phyloP scores from a whole-genome alignment of 1,140 invertebrate species.

The Calephelis nemesis region DNA sequence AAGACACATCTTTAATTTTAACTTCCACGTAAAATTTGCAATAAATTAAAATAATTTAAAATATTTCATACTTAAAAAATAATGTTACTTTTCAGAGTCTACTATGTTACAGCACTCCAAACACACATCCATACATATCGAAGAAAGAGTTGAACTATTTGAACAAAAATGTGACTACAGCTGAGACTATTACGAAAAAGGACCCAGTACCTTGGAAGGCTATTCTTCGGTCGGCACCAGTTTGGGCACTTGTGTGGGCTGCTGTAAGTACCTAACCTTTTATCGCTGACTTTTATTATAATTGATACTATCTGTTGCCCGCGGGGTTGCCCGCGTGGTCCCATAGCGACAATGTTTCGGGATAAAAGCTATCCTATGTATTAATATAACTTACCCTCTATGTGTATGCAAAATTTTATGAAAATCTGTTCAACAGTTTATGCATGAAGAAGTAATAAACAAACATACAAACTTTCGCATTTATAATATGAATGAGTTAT shows the following conservation, averaged over 20 bases:
- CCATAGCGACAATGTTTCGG: too few species aligned
- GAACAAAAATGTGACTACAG: slow-evolving; percentile 79
- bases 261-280: slow-evolving; percentile 46
- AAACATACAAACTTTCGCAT: too few species aligned
- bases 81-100: slow-evolving; percentile 69
- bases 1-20: too few species aligned
- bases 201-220: slow-evolving; percentile 85
- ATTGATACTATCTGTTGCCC: too few species aligned
- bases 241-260: slow-evolving; percentile 87
- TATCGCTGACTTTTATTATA: neutral
- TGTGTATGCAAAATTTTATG: too few species aligned
- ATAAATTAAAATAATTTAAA: neutral
- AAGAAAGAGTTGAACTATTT: slow-evolving; percentile 89
- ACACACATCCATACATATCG: slow-evolving; percentile 90
- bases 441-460: too few species aligned
- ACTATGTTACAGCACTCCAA: slow-evolving; percentile 88
- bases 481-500: too few species aligned
- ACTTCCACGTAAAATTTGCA: neutral
- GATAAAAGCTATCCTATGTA: too few species aligned
- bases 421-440: too few species aligned
- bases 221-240: slow-evolving; percentile 86
- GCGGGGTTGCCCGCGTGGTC: too few species aligned
- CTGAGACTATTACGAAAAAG: slow-evolving; percentile 70
- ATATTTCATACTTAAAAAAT: neutral
- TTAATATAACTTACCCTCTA: too few species aligned